These are phyloP conservation scores for Urocitellus parryii DNA, from an alignment of 2,113 vertebrate species.

Conservation along the genomic window DNA sequence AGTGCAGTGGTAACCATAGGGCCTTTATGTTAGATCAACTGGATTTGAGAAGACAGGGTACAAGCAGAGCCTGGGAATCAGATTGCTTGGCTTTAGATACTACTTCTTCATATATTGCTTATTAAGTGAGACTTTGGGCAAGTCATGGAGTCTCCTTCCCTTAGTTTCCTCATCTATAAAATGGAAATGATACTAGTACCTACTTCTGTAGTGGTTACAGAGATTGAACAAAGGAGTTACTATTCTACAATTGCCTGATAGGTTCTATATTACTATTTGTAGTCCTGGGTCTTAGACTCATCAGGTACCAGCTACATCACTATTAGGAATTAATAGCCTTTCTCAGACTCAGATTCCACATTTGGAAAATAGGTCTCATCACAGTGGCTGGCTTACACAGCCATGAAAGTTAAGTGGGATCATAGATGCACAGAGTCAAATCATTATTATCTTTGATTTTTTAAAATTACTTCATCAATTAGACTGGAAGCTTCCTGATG, in stretches of 20 bases:
- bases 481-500: background rate
- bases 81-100: background rate
- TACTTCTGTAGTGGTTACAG: background rate
- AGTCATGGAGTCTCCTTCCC: background rate
- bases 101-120: rapidly evolving
- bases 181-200: rapidly evolving
- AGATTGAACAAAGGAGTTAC: background rate
- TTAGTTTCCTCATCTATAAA: background rate
- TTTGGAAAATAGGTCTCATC: background rate
- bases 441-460: background rate
- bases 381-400: rapidly evolving
- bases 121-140: background rate
- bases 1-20: no score
- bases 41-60: background rate
- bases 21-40: background rate
- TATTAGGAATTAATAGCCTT: background rate
- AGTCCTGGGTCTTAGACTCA: background rate
- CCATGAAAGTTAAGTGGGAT: background rate
- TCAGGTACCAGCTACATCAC: background rate
- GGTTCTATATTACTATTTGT: background rate
- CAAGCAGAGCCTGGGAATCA: background rate
- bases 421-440: rapidly evolving
- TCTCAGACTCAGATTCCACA: background rate
- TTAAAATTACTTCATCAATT: background rate
- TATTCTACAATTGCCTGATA: background rate